These are phyloP conservation scores for Ctenoplectra terminalis DNA, from an alignment of 1,140 invertebrate genomes.

Conservation along the genomic window DNA sequence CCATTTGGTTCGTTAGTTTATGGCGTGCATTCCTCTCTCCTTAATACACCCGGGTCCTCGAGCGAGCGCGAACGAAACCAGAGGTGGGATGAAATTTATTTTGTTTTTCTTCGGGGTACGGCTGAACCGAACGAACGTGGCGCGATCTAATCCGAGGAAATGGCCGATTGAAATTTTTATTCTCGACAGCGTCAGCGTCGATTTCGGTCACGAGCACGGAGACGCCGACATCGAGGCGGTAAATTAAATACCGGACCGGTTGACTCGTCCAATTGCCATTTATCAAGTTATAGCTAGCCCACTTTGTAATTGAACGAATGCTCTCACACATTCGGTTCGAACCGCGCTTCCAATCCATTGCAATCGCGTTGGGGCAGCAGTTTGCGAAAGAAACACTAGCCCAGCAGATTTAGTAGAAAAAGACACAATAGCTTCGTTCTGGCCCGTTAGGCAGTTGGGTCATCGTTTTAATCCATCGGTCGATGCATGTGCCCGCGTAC, in stretches of 20 bases:
- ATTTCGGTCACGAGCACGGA: slow-evolving; percentile 10
- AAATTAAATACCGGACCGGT: slow-evolving; percentile 30
- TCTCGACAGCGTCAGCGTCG: not conserved
- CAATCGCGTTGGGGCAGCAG: not conserved
- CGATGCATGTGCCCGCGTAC: not conserved
- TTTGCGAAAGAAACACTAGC: slow-evolving; percentile 31
- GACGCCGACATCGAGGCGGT: slow-evolving; percentile 50
- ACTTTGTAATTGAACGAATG: slow-evolving; percentile 35
- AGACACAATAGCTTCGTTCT: slow-evolving; percentile 51
- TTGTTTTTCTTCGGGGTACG: not conserved
- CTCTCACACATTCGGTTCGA: slow-evolving; percentile 8
- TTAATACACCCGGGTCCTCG: not conserved
- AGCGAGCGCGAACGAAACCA: not conserved
- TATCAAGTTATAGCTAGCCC: slow-evolving; percentile 34
- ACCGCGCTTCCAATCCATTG: slow-evolving; percentile 17
- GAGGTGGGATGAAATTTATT: not conserved
- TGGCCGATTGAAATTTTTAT: slow-evolving; percentile 21
- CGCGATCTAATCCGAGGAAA: slow-evolving; percentile 17
- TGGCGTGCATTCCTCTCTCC: not conserved
- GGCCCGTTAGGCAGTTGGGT: slow-evolving; percentile 55
- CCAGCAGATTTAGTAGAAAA: slow-evolving; percentile 54
- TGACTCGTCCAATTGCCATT: slow-evolving; percentile 18
- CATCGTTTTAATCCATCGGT: slow-evolving; percentile 60
- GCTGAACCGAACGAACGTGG: not conserved
- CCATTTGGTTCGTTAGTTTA: slow-evolving; percentile 11